These are phyloP conservation scores for Platygyra sinensis DNA, from an alignment of 64 coral and sea anemone species.

Conservation along the genomic window DNA sequence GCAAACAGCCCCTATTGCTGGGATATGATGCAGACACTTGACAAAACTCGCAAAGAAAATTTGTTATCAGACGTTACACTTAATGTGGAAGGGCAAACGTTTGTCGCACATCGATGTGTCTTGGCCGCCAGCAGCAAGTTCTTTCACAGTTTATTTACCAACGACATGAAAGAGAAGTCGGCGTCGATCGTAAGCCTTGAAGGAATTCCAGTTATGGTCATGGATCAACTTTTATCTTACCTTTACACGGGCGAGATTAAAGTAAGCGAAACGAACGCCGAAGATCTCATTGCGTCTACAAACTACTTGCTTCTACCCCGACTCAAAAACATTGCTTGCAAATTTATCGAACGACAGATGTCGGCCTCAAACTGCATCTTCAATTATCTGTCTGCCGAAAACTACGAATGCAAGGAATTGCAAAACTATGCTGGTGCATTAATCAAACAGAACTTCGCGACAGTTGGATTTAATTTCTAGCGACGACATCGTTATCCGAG, in stretches of 20 bases:
- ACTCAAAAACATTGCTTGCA: constrained; percentile 70
- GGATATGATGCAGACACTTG: constrained; percentile 61
- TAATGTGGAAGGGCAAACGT: constrained; percentile 57
- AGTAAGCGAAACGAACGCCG: constrained; percentile 58
- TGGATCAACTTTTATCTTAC: constrained; percentile 59
- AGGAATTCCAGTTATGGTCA: constrained; percentile 33
- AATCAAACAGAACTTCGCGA: constrained; percentile 67
- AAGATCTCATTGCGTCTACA: constrained; percentile 65
- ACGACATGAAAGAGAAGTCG: constrained; percentile 76
- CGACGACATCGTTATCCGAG: constrained; percentile 56
- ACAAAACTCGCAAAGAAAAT: constrained; percentile 64
- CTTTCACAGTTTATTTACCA: constrained; percentile 75
- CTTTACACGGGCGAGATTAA: constrained; percentile 73
- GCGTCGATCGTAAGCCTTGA: constrained; percentile 43
- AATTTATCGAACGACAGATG: constrained; percentile 57
- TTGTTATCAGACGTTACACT: constrained; percentile 71
- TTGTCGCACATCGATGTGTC: constrained; percentile 66
- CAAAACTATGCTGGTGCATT: constrained; percentile 46
- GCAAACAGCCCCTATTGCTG: constrained; percentile 35
- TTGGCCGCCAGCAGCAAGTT: constrained; percentile 67
- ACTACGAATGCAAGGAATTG: constrained; percentile 69
- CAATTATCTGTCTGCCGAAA: constrained; percentile 58
- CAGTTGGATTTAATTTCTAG: constrained; percentile 56
- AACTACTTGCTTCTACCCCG: constrained; percentile 72
- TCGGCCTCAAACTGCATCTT: constrained; percentile 63